These are phyloP conservation scores for Zaprionus bogoriensis DNA, from an alignment of 2,888 invertebrate genomes.

Conservation along the genomic window DNA sequence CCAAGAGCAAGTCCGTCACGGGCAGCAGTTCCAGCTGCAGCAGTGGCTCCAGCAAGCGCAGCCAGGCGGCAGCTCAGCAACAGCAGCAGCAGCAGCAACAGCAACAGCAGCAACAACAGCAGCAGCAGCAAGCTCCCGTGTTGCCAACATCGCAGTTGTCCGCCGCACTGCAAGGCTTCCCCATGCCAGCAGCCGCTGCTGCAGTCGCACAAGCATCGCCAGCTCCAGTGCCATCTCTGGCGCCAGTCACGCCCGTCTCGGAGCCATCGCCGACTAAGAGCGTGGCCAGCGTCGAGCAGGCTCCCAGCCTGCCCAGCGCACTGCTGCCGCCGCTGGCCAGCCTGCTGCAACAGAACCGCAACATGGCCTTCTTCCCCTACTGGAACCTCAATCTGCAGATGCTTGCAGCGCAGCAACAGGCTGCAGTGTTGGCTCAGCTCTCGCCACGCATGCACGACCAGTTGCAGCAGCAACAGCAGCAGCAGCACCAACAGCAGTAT, in stretches of 20 bases:
- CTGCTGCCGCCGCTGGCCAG: conserved; percentile 79
- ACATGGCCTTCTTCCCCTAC: conserved; percentile 82
- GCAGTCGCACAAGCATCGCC: conserved; percentile 6
- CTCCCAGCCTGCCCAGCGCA: conserved; percentile 44
- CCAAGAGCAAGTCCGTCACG: conserved; percentile 85
- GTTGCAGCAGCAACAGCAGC: conserved; percentile 59
- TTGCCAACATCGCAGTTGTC: conserved; percentile 71
- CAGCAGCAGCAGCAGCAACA: conserved; percentile 30
- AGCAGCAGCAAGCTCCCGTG: conserved; percentile 29
- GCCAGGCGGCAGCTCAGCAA: conserved; percentile 26
- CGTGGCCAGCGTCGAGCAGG: conserved; percentile 56
- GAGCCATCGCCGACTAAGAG: conserved; percentile 75
- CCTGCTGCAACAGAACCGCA: conserved; percentile 79
- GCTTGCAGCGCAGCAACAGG: conserved; percentile 83
- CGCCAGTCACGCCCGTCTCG: conserved; percentile 33
- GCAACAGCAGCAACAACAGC: conserved; percentile 35
- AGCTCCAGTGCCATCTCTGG: conserved; percentile 20
- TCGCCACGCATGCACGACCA: conserved; percentile 79
- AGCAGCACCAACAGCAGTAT: conserved; percentile 47
- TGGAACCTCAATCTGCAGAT: conserved; percentile 83
- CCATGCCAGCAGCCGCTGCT: conserved; percentile 34
- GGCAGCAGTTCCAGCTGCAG: conserved; percentile 45
- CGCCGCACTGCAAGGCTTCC: conserved; percentile 78
- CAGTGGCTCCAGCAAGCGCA: conserved; percentile 32
- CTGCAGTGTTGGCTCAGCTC: conserved; percentile 80